Conservation (phyloP, 1,140 invertebrate genomes). For the Apis cerana region DNA sequence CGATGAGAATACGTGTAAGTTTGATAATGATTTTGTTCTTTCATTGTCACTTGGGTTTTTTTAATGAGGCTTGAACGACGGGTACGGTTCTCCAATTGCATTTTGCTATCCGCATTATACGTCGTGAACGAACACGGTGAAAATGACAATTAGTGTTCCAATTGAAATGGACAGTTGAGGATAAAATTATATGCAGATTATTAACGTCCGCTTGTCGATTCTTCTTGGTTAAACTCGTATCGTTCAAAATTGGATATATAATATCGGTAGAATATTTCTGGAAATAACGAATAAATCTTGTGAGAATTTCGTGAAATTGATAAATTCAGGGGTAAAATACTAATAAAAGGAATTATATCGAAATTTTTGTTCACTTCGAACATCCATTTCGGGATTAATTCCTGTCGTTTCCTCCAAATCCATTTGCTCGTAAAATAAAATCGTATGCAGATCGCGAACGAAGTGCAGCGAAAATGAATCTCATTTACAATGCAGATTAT, state of each 20-base stretch:
- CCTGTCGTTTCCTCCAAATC: not conserved
- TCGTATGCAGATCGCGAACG: not conserved
- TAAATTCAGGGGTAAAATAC: no score
- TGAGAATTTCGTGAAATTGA: no score
- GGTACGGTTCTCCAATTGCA: slow-evolving; percentile 48
- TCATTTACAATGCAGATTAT: slow-evolving; percentile 27
- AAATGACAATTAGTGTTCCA: slow-evolving; percentile 58
- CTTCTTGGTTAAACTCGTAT: slow-evolving; percentile 34
- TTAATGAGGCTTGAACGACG: slow-evolving; percentile 50
- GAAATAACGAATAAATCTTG: not conserved
- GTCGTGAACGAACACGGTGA: slow-evolving; percentile 25
- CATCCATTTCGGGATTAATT: not conserved
- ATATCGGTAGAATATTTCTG: not conserved
- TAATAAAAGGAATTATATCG: no score
- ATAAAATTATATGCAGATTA: slow-evolving; percentile 45
- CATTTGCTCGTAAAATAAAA: not conserved
- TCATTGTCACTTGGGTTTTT: slow-evolving; percentile 27
- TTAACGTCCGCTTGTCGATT: slow-evolving; percentile 43
- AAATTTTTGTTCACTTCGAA: not conserved
- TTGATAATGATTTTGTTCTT: slow-evolving; percentile 40
- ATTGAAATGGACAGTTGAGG: slow-evolving; percentile 37
- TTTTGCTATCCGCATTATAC: slow-evolving; percentile 33
- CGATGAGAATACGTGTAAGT: not conserved
- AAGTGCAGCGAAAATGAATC: not conserved
- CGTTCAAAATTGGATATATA: not conserved